A percentile compares a stretch with the other conserved stretches of the same genome.
phyloP scores from a whole-genome alignment of 2,113 vertebrate species.

The Spizaetus ornatus region DNA sequence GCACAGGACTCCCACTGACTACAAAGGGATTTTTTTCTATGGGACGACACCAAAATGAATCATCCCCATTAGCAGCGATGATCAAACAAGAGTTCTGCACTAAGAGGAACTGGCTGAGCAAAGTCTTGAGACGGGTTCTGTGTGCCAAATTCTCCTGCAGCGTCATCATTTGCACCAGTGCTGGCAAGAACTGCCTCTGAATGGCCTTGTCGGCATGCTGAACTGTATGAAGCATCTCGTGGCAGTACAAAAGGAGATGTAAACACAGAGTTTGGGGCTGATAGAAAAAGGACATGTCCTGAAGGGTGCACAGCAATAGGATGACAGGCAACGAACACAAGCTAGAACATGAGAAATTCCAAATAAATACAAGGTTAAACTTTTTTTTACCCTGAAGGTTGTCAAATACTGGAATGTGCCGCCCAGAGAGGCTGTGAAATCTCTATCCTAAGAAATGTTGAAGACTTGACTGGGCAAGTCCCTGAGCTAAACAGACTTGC shows the following conservation, averaged over 20 bases:
- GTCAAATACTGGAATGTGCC: background rate
- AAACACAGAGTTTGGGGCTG: background rate
- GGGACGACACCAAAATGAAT: background rate
- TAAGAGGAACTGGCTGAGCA: background rate
- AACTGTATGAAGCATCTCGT: background rate
- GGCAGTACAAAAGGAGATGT: background rate
- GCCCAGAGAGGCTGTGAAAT: background rate
- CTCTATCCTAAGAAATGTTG: background rate
- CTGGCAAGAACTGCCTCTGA: background rate
- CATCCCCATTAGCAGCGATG: accelerated
- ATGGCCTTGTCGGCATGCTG: background rate
- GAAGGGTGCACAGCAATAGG: background rate
- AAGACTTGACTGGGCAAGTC: background rate
- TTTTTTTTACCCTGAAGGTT: background rate
- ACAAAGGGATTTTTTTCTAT: background rate
- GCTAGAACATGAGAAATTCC: background rate
- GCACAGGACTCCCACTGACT: background rate
- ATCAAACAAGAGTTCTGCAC: background rate
- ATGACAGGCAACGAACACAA: background rate
- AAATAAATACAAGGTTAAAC: background rate
- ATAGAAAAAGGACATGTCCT: background rate
- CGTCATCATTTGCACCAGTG: background rate
- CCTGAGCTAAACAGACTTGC: background rate
- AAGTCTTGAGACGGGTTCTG: background rate
- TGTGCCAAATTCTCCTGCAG: background rate